These are phyloP conservation scores for Drosophila pseudotalamancana DNA, from an alignment of 2,888 invertebrate genomes.

Conservation along the genomic window DNA sequence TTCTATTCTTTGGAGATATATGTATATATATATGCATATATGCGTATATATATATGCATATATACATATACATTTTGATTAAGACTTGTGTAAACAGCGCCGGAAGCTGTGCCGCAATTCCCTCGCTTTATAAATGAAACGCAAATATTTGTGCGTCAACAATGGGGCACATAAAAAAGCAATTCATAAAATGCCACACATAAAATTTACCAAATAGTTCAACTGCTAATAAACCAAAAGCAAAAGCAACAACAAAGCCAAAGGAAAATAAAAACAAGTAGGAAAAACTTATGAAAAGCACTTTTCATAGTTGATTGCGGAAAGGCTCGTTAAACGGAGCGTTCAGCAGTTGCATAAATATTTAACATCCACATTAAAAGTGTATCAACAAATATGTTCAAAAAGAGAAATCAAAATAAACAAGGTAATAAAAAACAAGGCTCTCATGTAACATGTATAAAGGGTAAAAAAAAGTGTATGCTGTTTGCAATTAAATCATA, in stretches of 20 bases:
- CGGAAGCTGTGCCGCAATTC: slow-evolving; percentile 20
- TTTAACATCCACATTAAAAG: not conserved
- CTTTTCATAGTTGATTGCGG: slow-evolving; percentile 20
- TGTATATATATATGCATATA: not conserved
- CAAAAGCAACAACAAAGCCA: not conserved
- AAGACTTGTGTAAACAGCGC: slow-evolving; percentile 64
- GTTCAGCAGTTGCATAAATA: not conserved
- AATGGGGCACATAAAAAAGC: slow-evolving; percentile 50
- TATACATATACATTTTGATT: slow-evolving; percentile 55
- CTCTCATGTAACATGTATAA: too few species aligned
- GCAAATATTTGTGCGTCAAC: slow-evolving; percentile 70
- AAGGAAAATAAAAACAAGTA: not conserved
- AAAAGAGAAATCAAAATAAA: slow-evolving; percentile 1
- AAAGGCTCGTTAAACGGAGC: slow-evolving; percentile 21
- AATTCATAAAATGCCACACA: slow-evolving; percentile 44
- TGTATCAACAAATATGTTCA: not conserved
- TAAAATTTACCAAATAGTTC: slow-evolving; percentile 26
- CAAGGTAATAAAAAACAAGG: not conserved
- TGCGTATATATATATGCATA: not conserved
- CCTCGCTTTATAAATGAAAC: slow-evolving; percentile 57
- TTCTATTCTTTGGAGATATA: slow-evolving; percentile 42
- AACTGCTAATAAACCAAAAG: slow-evolving; percentile 5
- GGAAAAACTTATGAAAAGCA: slow-evolving; percentile 4
- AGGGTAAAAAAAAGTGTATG: too few species aligned
- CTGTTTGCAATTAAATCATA: too few species aligned